These are phyloP conservation scores for Tiliacea citrago DNA, from an alignment of 2,888 invertebrate genomes.

Conservation along the genomic window DNA sequence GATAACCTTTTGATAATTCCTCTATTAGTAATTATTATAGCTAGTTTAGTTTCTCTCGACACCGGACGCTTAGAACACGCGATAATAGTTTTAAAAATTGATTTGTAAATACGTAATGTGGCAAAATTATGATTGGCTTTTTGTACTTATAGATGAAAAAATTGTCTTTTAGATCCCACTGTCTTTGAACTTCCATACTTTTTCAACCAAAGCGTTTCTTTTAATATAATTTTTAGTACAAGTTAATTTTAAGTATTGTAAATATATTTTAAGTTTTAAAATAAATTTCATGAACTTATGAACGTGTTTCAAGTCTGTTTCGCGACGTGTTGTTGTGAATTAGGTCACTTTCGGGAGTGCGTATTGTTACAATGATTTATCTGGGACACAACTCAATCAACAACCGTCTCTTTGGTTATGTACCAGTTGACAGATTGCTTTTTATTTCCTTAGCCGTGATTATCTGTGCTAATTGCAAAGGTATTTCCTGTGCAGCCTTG, in stretches of 20 bases:
- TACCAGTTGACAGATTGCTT: conserved; percentile 43
- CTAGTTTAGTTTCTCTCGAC: conserved; percentile 78
- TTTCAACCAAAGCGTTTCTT: conserved; percentile 63
- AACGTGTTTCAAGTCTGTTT: conserved; percentile 56
- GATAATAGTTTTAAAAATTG: conserved; percentile 76
- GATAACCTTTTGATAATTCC: conserved; percentile 87
- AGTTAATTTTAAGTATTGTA: conserved; percentile 55
- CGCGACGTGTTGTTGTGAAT: conserved; percentile 41
- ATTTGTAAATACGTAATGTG: conserved; percentile 68
- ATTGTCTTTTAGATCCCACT: conserved; percentile 59
- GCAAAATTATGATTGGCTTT: conserved; percentile 83
- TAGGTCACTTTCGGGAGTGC: conserved; percentile 59
- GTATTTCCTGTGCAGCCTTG: conserved; percentile 37
- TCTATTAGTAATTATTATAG: conserved; percentile 74
- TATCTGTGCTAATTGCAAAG: conserved; percentile 42
- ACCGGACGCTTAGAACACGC: conserved; percentile 88
- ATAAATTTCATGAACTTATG: conserved; percentile 52
- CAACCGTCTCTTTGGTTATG: conserved; percentile 39
- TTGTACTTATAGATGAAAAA: conserved; percentile 82
- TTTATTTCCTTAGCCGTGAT: conserved; percentile 45
- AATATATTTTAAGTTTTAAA: conserved; percentile 62
- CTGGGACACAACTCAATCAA: conserved; percentile 63
- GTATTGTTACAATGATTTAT: conserved; percentile 52
- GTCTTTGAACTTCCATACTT: conserved; percentile 59
- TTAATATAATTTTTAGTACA: conserved; percentile 41